Conservation (phyloP, 2,113 vertebrate species). For the Plecotus auritus region DNA sequence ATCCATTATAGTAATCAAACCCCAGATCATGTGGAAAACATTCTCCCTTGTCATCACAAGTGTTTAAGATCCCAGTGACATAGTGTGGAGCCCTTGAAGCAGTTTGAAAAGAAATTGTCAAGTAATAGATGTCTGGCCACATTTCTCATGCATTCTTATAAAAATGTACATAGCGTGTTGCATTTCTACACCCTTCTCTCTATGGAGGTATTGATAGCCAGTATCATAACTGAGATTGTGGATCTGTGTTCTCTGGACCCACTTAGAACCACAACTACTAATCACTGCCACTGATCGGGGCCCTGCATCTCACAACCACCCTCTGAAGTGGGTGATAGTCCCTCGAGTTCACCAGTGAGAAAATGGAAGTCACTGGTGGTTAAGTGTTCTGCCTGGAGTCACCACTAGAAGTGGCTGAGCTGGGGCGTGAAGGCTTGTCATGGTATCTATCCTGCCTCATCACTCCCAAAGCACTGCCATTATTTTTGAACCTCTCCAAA, state of each 20-base stretch:
- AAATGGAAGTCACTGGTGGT: background rate
- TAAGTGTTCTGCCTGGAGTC: background rate
- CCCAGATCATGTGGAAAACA: background rate
- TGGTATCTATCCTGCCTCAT: background rate
- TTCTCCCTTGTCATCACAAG: background rate
- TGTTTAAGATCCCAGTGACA: background rate
- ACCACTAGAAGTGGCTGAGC: background rate
- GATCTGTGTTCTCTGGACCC: background rate
- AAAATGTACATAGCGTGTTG: background rate
- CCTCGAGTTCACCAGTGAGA: background rate
- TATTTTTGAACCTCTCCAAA: background rate
- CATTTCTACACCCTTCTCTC: background rate
- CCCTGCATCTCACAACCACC: background rate
- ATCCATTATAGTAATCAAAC: background rate
- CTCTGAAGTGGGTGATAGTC: background rate
- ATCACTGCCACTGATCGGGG: background rate
- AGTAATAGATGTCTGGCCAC: background rate
- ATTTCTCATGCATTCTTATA: background rate
- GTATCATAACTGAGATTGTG: background rate
- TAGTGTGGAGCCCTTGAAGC: background rate
- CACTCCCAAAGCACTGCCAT: background rate
- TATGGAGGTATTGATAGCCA: background rate
- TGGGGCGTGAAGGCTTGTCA: background rate
- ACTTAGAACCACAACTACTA: rapidly evolving
- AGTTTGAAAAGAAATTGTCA: constrained; percentile 7